phyloP scores from a whole-genome alignment of 2,888 invertebrate genomes.

The Eupithecia tripunctaria region DNA sequence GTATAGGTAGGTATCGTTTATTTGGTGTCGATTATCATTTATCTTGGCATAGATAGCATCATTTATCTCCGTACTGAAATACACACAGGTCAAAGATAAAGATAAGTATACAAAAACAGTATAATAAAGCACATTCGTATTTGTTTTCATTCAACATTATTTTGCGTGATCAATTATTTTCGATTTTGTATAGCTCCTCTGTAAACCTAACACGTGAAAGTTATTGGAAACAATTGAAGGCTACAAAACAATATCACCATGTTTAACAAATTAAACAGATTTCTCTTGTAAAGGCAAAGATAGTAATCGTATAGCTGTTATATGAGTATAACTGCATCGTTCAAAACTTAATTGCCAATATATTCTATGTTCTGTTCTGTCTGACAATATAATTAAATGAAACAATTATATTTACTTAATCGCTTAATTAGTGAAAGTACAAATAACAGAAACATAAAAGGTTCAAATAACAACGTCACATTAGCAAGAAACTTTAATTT shows the following conservation, averaged over 20 bases:
- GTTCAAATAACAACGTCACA: slow-evolving; percentile 60
- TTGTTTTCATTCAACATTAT: not conserved
- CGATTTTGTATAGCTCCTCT: not conserved
- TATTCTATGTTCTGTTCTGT: not conserved
- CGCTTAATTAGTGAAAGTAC: slow-evolving; percentile 54
- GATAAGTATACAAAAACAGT: not conserved
- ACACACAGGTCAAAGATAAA: not conserved
- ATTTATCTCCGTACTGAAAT: not conserved
- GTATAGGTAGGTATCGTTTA: no score
- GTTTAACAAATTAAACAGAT: not conserved
- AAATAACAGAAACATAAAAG: slow-evolving; percentile 39
- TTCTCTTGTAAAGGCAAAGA: not conserved
- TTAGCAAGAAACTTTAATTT: slow-evolving; percentile 59
- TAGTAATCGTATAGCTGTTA: no score
- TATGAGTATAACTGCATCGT: not conserved
- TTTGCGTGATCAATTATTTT: slow-evolving; percentile 5
- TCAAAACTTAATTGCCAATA: not conserved
- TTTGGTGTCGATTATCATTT: not conserved
- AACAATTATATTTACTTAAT: slow-evolving; percentile 15
- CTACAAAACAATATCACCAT: not conserved
- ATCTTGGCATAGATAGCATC: not conserved
- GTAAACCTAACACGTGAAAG: not conserved
- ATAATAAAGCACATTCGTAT: not conserved
- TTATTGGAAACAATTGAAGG: slow-evolving; percentile 1
- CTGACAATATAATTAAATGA: not conserved